These are phyloP conservation scores for Dipodomys ordii DNA, from an alignment of 2,113 vertebrate species.

Conservation along the genomic window DNA sequence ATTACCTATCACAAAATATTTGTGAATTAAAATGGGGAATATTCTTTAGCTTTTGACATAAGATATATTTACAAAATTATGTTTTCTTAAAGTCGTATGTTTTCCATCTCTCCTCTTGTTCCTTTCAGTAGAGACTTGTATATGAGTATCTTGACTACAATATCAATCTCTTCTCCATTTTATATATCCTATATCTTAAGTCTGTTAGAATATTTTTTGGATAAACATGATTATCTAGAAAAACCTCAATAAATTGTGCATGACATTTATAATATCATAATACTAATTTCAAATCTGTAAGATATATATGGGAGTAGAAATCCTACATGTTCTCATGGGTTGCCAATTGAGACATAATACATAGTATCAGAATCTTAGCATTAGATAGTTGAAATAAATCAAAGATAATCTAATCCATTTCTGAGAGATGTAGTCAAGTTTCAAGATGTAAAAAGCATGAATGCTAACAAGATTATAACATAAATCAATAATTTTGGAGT, in stretches of 20 bases:
- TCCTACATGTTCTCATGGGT: background rate
- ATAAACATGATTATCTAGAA: background rate
- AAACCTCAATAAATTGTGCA: background rate
- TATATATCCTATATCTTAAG: background rate
- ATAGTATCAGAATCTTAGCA: background rate
- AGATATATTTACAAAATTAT: background rate
- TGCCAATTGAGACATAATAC: background rate
- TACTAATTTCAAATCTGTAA: background rate
- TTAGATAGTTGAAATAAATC: background rate
- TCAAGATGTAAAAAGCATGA: background rate
- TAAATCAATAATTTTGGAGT: background rate
- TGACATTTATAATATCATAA: background rate
- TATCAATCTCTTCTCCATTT: background rate
- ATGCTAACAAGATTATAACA: background rate
- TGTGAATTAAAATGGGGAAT: background rate
- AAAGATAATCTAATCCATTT: background rate
- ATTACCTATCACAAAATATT: constrained; percentile 57
- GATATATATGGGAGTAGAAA: background rate
- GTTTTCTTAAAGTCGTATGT: background rate
- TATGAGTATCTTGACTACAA: background rate
- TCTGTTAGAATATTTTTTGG: background rate
- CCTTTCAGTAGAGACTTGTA: background rate
- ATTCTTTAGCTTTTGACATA: background rate
- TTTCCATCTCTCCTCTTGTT: background rate
- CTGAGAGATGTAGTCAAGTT: background rate